These are phyloP conservation scores for Psettodes erumei DNA, from an alignment of 2,113 vertebrate genomes.

Conservation along the genomic window DNA sequence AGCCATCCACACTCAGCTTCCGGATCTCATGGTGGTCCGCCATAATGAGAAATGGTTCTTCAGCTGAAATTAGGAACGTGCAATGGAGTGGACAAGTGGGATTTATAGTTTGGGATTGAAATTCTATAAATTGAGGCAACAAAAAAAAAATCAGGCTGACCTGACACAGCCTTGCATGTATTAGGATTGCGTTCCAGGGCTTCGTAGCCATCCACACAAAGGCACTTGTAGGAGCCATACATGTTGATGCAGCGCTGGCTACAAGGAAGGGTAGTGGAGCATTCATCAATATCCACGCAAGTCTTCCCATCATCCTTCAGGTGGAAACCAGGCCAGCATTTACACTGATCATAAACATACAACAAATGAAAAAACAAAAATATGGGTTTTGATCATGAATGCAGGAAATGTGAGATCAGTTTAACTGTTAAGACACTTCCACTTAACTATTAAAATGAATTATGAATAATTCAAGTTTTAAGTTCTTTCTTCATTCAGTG, in stretches of 20 bases:
- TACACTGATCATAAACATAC: slow-evolving; percentile 86
- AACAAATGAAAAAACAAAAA: slow-evolving; percentile 1
- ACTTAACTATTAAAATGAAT: background rate
- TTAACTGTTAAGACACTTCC: background rate
- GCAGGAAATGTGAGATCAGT: background rate
- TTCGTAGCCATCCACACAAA: slow-evolving; percentile 95
- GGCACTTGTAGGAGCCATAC: slow-evolving; percentile 95
- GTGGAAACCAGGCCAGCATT: slow-evolving; percentile 97
- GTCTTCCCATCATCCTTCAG: slow-evolving; percentile 97
- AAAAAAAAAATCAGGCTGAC: slow-evolving; percentile 72
- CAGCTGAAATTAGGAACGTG: slow-evolving; percentile 81
- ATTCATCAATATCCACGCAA: slow-evolving; percentile 95
- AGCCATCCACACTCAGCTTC: slow-evolving; percentile 97
- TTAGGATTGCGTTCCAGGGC: slow-evolving; percentile 88
- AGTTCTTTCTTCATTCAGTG: background rate
- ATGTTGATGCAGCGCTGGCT: slow-evolving; percentile 98
- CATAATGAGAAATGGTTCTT: slow-evolving; percentile 97
- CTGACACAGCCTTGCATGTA: slow-evolving; percentile 94
- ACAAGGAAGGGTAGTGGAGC: slow-evolving; percentile 92
- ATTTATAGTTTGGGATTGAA: background rate
- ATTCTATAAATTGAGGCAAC: background rate
- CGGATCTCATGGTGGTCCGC: slow-evolving; percentile 98
- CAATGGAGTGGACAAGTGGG: background rate
- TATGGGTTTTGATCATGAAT: background rate
- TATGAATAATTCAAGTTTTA: background rate